Base-by-base conservation (phyloP, 2,797 vertebrate species). In the Eulemur rubriventer region DNA sequence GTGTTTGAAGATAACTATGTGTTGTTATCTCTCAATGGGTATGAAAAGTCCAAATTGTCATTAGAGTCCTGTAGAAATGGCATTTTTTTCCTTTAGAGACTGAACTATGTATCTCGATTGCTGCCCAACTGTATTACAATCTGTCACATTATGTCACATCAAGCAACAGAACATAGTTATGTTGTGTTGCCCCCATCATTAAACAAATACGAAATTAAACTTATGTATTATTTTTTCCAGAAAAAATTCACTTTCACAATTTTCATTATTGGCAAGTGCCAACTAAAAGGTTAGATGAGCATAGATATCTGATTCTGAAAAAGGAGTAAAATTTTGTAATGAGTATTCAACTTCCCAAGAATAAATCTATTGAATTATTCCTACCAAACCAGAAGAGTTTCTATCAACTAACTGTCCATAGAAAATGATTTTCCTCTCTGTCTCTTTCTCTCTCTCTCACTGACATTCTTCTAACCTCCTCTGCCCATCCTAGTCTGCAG, bases 271-370 rank as follows among this genome's bases (percentile, higher is more conserved):
- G 52, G 20, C 20, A 91, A 55, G 8, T 91, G 38, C 14, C 67
- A 75, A 57, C 13, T 26, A 50, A 69, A 82, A 86, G 26, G 22
- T n/a, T 95, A 83, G 41, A 65, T 75, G 43, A 11, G 10, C 78
- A 82, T 48, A 81, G n/a, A 65, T 63, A 89, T 9, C 7, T 69
- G 85, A 93, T 93, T 91, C 88, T 96, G 35, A 67, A 95, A 95
- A 94, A 0, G 33, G 48, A 24, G 2, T 76, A 57, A 12, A 57
- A 63, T 87, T 95, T 81, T 76, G 35, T 80, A 85, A 81, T n/a
- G 79, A 50, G 2, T 28, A 93, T 48, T 82, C 50, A 67, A n/a
- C 33, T 94, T 73, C 10, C 18, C 17, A 41, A 33, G 61, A 95
- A 85, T 55, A 88, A 84, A 69, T n/a, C 28, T 50, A 46, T 70